Conservation (phyloP, 1,140 invertebrate species). For the Drosophila sp. region DNA sequence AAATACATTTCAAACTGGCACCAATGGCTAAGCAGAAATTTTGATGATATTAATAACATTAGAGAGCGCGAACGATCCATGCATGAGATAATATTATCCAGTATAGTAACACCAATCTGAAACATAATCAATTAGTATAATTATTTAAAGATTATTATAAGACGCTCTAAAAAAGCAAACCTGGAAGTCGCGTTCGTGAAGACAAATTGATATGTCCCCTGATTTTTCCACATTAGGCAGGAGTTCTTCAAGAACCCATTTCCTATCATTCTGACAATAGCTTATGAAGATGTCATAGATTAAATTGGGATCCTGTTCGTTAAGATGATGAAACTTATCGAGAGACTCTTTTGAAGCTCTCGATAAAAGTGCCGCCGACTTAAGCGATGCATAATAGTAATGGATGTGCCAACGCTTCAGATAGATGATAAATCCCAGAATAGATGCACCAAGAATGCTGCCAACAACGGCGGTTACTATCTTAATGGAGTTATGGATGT, state of each 20-base stretch:
- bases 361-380: slow-evolving; percentile 85
- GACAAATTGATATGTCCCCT: slow-evolving; percentile 86
- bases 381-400: slow-evolving; percentile 86
- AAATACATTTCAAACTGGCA: slow-evolving; percentile 89
- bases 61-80: slow-evolving; percentile 87
- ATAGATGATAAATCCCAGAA: slow-evolving; percentile 78
- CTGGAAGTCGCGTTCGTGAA: slow-evolving; percentile 88
- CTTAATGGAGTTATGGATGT: slow-evolving; percentile 50
- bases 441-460: slow-evolving; percentile 68
- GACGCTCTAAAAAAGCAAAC: slow-evolving; percentile 68
- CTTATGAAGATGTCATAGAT: slow-evolving; percentile 88
- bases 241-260: slow-evolving; percentile 87
- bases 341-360: slow-evolving; percentile 61
- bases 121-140: slow-evolving; percentile 32
- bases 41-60: slow-evolving; percentile 86
- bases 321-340: slow-evolving; percentile 53
- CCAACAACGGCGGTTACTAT: slow-evolving; percentile 57
- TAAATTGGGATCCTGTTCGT: slow-evolving; percentile 53
- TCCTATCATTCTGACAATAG: slow-evolving; percentile 87
- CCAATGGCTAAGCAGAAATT: slow-evolving; percentile 88
- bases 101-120: slow-evolving; percentile 87
- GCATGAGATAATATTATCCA: slow-evolving; percentile 88
- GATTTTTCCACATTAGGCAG: slow-evolving; percentile 87
- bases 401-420: slow-evolving; percentile 85
- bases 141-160: not conserved